Base-by-base conservation (phyloP, 2,888 invertebrate species). In the Spilarctia lutea region DNA sequence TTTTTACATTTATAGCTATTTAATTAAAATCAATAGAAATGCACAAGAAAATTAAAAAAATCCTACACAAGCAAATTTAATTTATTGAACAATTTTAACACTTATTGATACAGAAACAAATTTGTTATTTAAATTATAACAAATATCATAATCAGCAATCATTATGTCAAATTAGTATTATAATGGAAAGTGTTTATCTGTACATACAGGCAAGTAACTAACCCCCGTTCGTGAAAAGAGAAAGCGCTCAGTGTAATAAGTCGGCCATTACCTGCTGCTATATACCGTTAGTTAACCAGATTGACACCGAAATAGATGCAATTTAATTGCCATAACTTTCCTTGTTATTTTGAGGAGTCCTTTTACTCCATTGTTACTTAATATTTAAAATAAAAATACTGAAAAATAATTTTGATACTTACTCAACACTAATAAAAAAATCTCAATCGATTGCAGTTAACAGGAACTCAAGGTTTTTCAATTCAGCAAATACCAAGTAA, bases 221-320 rank as follows among this genome's bases (percentile, higher is more conserved):
- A 68, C 75, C 73, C 75, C 74, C 70, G 60, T 71, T 66, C 72
- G 74, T 76, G 83, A 88, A 88, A 87, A 92, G 94, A 93, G 95
- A 95, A 95, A 94, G 95, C 92, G 90, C 81, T 85, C 80, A 81
- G 74, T 83, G 79, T 88, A 89, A 84, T 81, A 86, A 87, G 94
- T 93, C 94, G 91, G 94, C 94, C 94, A 95, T 94, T 94, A 93
- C 91, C 92, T 87, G 88, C 75, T 69, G 88, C 75, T 69, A 77
- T 81, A 77, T 74, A 85, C 88, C 85, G 87, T 88, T 87, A 87
- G 77, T 72, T 82, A 73, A 72, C 71, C 48, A 70, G 63, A 71
- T 60, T 60, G 63, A 63, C 13, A 71, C 71, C 63, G 68, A 79
- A 83, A 83, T 76, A 83, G 79, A 85, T 81, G 79, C 68, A 30